Base-by-base conservation (phyloP, 2,113 vertebrate genomes). In the Pomatostomus ruficeps region DNA sequence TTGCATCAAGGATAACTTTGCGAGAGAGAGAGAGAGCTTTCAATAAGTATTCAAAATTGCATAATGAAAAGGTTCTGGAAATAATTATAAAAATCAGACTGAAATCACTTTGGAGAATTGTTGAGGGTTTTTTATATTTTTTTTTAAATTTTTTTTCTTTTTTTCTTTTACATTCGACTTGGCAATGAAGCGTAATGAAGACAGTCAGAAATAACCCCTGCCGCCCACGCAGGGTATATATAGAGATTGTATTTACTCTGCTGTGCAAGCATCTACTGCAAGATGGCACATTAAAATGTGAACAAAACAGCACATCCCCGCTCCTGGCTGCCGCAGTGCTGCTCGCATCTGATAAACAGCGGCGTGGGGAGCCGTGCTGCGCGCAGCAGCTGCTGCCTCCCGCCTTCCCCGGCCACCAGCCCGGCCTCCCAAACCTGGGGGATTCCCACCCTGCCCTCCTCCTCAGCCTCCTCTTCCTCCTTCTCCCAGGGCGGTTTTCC, bases 31-130 rank as follows among this genome's bases (percentile, higher is more conserved):
- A 87, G 79, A 58, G 20, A 28, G 75, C 86, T 97, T 98, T 97
- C 95, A 96, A 31, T 94, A 95, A 98, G 66, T 63, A 29, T 95
- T 97, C 89, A 77, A 93, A 97, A 96, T 96, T 97, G 91, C 96
- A 95, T 98, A 97, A 97, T 97, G 96, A 98, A 98, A 97, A 96
- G 93, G 95, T 96, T 97, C 95, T 97, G 97, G 96, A 97, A 97
- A 97, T 96, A 97, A 97, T 98, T 97, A 96, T 75, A 94, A 97
- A 98, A 98, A 93, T 71, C 82, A 92, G 81, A 24, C 68, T 78
- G 92, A 94, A 96, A 96, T 97, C 85, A 90, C 93, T 96, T 91
- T 38, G 94, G 95, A 91, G 92, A 87, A 95, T 97, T 96, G 76
- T 95, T 92, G 75, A 95, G 70, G 92, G 65, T 12, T 96, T 96